Base-by-base conservation (phyloP, 2,113 vertebrate species). In the Pandion haliaetus region DNA sequence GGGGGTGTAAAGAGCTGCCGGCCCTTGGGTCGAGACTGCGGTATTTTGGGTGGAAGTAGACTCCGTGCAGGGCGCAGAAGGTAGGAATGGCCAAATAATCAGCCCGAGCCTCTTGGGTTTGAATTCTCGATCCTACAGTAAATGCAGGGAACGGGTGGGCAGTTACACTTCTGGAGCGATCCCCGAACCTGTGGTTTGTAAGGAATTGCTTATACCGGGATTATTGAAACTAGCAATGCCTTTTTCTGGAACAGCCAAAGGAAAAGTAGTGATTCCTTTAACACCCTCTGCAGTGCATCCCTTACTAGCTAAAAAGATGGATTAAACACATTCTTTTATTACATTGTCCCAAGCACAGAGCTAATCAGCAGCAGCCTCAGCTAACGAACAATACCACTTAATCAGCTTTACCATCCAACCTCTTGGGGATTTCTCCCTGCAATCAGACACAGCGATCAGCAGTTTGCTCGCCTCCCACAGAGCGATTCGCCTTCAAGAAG, bases 341-440 rank as follows among this genome's bases (percentile, higher is more conserved):
- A 4, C 15, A 1, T 19, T 2, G 34, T 28, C 42, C 34, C 34
- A 5, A 21, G 49, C 0, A 16, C 29, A 5, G 23, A 9, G 59
- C 29, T 29, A 4, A 52, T 3, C 61, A 10, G 61, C n/a, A 14
- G 52, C 83, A n/a, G 44, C 63, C 52, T 4, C 31, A 5, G 62
- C 2, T 29, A 42, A 13, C 4, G 6, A 34, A 4, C 29, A 3
- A 3, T 2, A 14, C 24, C 18, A 5, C 10, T 55, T n/a, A 24
- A 40, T 34, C 25, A 17, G 66, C 34, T 38, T 7, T 17, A 12
- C 1, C 5, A 11, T 1, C 12, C 23, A 20, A 3, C 34, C 24
- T 12, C 25, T 5, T 8, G 29, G 57, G 52, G 57, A 4, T 34
- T 45, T 34, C 40, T 54, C 66, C 59, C 16, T 6, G 14, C 63